Evolutionary conservation across 2,113 vertebrate genomes (phyloP).

Genomic region (Chiloscyllium plagiosum): DNA sequence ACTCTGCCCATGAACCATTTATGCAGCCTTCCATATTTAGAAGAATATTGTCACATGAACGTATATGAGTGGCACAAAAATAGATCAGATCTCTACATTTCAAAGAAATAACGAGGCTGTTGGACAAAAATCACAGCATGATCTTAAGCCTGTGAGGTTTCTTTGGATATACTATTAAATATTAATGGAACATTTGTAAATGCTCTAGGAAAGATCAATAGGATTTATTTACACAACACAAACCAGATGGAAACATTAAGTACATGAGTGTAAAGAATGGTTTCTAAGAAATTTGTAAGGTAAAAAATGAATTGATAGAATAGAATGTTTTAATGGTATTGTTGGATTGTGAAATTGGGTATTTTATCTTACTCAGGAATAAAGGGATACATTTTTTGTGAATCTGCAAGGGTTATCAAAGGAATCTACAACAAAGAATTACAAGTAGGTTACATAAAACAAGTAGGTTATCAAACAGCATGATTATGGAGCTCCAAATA

Average conservation of each 20-base stretch:
- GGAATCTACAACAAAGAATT: not conserved
- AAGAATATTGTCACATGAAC: not conserved
- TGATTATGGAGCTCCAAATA: not conserved
- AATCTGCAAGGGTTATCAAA: not conserved
- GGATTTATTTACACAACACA: slow-evolving; percentile 16
- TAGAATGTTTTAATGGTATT: not conserved
- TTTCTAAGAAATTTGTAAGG: not conserved
- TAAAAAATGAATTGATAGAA: not conserved
- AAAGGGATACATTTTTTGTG: not conserved
- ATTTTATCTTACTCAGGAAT: not conserved
- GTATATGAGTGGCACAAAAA: too few species aligned
- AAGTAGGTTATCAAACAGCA: not conserved
- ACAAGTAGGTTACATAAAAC: not conserved
- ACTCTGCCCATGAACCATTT: not conserved
- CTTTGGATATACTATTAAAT: slow-evolving; percentile 22
- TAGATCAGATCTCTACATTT: not conserved
- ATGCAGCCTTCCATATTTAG: not conserved
- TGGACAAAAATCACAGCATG: not conserved
- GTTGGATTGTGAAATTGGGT: not conserved
- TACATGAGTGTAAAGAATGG: not conserved
- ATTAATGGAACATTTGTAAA: not conserved
- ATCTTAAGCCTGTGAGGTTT: not conserved
- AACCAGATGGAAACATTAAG: not conserved
- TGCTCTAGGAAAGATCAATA: not conserved
- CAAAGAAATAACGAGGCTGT: not conserved